Evolutionary conservation across 2,113 vertebrate genomes (phyloP), one percentile per base, ranked within the genome.

Genomic region (Andinoacara biseriatus): DNA sequence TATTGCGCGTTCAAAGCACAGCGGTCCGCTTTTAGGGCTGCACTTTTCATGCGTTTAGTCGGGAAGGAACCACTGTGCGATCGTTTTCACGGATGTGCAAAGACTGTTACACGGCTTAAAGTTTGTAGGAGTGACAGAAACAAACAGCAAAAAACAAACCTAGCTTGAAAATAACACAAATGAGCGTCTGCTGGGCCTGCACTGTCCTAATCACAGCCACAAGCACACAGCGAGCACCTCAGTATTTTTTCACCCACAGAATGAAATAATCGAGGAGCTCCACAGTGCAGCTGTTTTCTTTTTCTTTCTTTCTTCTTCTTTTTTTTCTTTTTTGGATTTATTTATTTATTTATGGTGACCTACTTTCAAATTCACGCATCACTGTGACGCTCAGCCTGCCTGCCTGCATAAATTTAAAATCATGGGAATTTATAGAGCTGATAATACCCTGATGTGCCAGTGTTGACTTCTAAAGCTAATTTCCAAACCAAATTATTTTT

Each of bases 321-420:
- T 29, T 69, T 0, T 59, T 43, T 38, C 63, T 58, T 88, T 10
- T 67, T 46, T 67, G 46, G 17, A 67, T 67, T 67, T 18, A 4
- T 67, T 35, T 11, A 67, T 46, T 67, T 0, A 72, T 52, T 38
- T 83, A 67, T 89, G 54, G 15, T 80, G 85, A 90, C 84, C 87
- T 89, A 88, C 86, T 88, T 90, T 86, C 61, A 82, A 74, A 86
- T 14, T 40, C 67, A 57, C 63, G 22, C 35, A 33, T 74, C 26
- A 56, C 24, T 31, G 61, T 20, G 17, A 31, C 26, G 18, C 52
- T 9, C 31, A 38, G 18, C 76, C 35, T 38, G 35, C 8, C 5
- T 63, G 13, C 26, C 7, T 5, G 13, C 54, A 78, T 49, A 26
- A 14, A 78, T 74, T 63, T 29, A 2, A 69, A 58, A 58, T 13